Evolutionary conservation across 2,113 vertebrate species (phyloP).

Genomic region (Emydura subglobosa): DNA sequence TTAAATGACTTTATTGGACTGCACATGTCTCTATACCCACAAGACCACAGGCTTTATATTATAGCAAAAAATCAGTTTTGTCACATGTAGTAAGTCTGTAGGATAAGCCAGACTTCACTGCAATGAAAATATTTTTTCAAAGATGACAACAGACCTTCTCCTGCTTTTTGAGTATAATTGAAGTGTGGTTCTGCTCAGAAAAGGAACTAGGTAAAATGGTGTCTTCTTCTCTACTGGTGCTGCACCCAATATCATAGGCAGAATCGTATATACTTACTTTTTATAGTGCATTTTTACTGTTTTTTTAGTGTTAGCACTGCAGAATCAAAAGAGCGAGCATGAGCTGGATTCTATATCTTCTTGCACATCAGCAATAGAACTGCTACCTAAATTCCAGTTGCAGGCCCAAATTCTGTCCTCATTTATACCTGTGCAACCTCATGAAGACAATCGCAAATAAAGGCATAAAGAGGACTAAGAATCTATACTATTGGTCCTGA

Average conservation of each 20-base stretch:
- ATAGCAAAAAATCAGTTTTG: neutral
- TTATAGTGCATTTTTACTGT: neutral
- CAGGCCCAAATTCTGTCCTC: neutral
- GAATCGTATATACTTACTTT: neutral
- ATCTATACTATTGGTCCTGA: neutral
- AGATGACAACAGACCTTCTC: neutral
- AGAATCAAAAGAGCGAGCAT: neutral
- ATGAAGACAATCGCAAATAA: neutral
- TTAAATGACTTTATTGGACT: slow-evolving; percentile 13
- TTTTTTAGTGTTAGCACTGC: neutral
- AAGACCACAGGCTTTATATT: neutral
- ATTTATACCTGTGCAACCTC: neutral
- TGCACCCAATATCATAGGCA: neutral
- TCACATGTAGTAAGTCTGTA: neutral
- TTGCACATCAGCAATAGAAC: neutral
- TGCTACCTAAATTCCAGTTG: neutral
- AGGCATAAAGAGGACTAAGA: neutral
- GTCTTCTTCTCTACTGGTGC: neutral
- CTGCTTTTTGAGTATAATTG: neutral
- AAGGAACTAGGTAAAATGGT: neutral
- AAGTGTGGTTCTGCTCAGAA: neutral
- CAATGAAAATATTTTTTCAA: neutral
- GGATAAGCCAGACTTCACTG: neutral
- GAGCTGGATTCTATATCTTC: neutral
- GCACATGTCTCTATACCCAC: neutral